Percentiles rank a stretch among this genome's conserved stretches.
Conservation (phyloP, 2,113 vertebrate genomes). For the Lamprotornis superbus region DNA sequence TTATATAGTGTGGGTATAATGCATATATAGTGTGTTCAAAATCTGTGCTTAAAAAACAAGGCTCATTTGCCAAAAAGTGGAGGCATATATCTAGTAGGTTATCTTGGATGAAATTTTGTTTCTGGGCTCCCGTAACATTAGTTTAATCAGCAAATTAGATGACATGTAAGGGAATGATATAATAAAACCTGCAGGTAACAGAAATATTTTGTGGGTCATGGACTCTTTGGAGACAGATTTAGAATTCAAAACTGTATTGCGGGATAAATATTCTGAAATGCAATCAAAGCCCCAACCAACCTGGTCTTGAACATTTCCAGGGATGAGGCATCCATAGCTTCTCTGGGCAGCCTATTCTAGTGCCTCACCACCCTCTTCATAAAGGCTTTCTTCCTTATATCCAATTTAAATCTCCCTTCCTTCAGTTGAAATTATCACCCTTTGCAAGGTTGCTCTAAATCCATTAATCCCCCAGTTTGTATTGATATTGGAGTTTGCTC, state of each 20-base stretch:
- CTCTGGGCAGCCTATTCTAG: background rate
- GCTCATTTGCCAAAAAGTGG: background rate
- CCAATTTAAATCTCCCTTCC: background rate
- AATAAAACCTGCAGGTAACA: background rate
- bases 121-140: background rate
- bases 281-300: background rate
- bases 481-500: background rate
- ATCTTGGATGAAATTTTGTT: background rate
- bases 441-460: background rate
- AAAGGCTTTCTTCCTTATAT: background rate
- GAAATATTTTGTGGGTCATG: background rate
- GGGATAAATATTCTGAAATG: background rate
- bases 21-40: background rate
- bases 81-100: background rate
- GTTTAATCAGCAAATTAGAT: background rate
- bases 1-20: background rate
- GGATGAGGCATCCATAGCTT: background rate
- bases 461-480: background rate
- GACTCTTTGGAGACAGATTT: background rate
- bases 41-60: background rate
- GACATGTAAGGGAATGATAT: accelerated
- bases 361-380: background rate
- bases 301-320: background rate
- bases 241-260: background rate
- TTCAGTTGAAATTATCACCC: background rate